Evolutionary conservation across 2,888 invertebrate genomes (phyloP), one percentile per base, ranked within the genome.

Genomic region (Caenorhabditis afra): DNA sequence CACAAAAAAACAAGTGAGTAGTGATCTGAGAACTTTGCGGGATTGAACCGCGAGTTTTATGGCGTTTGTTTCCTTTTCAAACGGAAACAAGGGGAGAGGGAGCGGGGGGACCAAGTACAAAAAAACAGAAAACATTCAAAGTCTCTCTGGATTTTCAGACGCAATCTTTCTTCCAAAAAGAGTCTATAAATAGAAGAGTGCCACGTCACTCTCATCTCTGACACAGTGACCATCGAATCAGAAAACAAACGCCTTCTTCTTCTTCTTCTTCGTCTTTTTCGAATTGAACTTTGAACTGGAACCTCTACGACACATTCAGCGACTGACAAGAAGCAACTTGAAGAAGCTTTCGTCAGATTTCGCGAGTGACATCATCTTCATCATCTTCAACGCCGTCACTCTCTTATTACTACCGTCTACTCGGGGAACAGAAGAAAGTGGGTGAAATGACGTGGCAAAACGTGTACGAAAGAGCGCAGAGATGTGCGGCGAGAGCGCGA

Each of bases 321-420:
- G 29, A 29, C 29, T 7, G 29, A 29, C 4, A 29, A 53, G 39
- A 52, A 49, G 16, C 22, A 49, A 37, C 23, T 58, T 29, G 16
- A 29, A 18, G 23, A 45, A 16, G 35, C 16, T 50, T 65, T 65
- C 64, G 53, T 65, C 64, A 65, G 39, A 50, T 65, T 65, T 65
- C 64, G 41, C 52, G 49, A 41, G 52, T 64, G 39, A 64, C 22
- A 64, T 52, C 22, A 64, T 41, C 11, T n/a, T 22, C 29, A 59
- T 14, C 29, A 29, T 29, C 29, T 5, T n/a, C 29, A 37, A 39
- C 41, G 39, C 22, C 44, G 5, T 44, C 45, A 59, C 22, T 45
- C 39, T 10, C 11, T 5, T 1, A 58, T 41, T 10, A 16, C n/a
- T 22, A 62, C n/a, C 18, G 7, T 39, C 41, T 29, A 29, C 39